Evolutionary conservation across 2,888 invertebrate genomes (phyloP), one percentile per base, ranked within the genome.

Genomic region (Xylota sylvarum): DNA sequence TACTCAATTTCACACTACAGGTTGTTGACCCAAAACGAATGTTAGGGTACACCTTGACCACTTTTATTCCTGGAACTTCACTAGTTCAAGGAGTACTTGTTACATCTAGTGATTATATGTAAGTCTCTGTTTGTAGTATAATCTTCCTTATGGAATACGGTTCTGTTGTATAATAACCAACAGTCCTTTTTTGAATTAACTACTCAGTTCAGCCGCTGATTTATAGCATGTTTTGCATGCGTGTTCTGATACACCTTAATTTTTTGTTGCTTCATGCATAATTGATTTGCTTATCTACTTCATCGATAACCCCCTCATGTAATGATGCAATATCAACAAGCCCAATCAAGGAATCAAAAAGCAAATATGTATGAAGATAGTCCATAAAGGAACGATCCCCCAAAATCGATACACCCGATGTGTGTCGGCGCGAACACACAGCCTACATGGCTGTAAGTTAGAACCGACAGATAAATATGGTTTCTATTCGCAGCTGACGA

Each of bases 401-500:
- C 9, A 48, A 17, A 48, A 23, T 43, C 43, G 5, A 43, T 43
- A 43, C 14, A 43, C 14, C 43, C 43, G 10, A 10, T 17, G 6
- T 46, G 14, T 7, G 14, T 7, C 2, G 1, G 3, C 4, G n/a
- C n/a, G n/a, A n/a, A 4, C 4, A 14, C 5, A 6, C 43, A 17
- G 7, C 17, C 7, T n/a, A n/a, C n/a, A n/a, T n/a, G n/a, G n/a
- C 0, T 14, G 6, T 6, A 9, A 6, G 17, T 48, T 7, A 9
- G 23, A 10, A 23, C 4, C 5, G 50, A 48, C 43, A 14, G 14
- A 14, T 12, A n/a, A 27, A 5, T 12, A 32, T 37, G 23, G 5
- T 50, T 65, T 10, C 23, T 37, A 5, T 37, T 19, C 5, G 35
- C 74, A 56, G 46, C 55, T 48, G 46, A 43, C 43, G 55, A 52